Conservation (phyloP, 2,113 vertebrate species). For the Nannobrachium achirus region DNA sequence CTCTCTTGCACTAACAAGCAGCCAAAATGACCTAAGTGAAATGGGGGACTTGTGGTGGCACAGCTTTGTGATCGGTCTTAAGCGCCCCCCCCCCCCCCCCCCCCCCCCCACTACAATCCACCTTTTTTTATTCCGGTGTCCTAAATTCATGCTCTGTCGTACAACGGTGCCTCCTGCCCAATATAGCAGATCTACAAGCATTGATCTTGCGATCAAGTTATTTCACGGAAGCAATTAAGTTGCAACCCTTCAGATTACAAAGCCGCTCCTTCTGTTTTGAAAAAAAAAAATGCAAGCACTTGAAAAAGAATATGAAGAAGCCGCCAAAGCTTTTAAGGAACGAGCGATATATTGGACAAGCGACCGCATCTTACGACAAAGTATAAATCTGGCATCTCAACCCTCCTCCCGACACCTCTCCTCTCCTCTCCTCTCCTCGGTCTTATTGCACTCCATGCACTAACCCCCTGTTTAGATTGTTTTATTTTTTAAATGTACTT, state of each 20-base stretch:
- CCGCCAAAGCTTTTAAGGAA: too few relatives aligned
- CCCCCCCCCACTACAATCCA: too few relatives aligned
- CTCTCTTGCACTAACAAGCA: slow-evolving; percentile 40
- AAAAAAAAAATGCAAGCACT: too few relatives aligned
- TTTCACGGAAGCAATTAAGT: too few relatives aligned
- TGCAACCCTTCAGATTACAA: too few relatives aligned
- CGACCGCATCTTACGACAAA: too few relatives aligned
- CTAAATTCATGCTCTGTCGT: background rate
- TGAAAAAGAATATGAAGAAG: too few relatives aligned
- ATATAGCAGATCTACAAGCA: too few relatives aligned
- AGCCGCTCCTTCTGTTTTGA: too few relatives aligned
- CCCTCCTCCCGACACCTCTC: slow-evolving; percentile 27
- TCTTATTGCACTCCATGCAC: slow-evolving; percentile 28
- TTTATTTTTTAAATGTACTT: background rate
- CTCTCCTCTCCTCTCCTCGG: slow-evolving; percentile 5
- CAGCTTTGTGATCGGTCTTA: slow-evolving; percentile 54
- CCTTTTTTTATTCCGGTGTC: background rate
- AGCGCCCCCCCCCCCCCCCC: slow-evolving; percentile 20
- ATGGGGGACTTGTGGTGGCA: slow-evolving; percentile 16
- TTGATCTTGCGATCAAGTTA: too few relatives aligned
- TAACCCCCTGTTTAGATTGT: slow-evolving; percentile 28
- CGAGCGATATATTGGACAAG: too few relatives aligned
- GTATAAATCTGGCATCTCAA: background rate
- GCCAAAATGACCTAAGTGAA: slow-evolving; percentile 23
- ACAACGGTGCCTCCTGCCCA: too few relatives aligned